Conservation (phyloP, 2,888 invertebrate genomes). For the Chydorus sphaericus region DNA sequence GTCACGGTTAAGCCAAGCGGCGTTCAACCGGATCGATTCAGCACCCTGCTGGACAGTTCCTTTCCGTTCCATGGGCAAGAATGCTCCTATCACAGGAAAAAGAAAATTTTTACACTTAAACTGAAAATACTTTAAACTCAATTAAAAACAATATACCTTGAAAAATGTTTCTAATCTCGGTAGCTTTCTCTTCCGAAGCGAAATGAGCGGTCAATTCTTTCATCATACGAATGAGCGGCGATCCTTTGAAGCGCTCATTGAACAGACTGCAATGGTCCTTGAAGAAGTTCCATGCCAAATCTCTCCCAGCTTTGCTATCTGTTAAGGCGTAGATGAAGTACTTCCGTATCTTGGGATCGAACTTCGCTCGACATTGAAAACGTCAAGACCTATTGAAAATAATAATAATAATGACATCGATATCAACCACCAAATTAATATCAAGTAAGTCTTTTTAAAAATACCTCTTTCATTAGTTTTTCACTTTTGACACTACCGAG, state of each 20-base stretch:
- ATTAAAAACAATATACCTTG: constrained; percentile 20
- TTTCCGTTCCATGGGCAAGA: constrained; percentile 66
- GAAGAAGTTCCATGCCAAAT: constrained; percentile 81
- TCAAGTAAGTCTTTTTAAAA: no score
- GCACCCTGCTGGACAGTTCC: constrained; percentile 78
- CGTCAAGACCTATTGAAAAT: no score
- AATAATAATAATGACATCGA: no score
- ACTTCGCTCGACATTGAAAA: constrained; percentile 56
- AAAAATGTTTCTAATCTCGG: constrained; percentile 78
- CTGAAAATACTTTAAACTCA: no score
- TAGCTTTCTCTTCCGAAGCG: constrained; percentile 60
- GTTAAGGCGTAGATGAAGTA: constrained; percentile 79
- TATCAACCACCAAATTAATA: no score
- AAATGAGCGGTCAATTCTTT: constrained; percentile 83
- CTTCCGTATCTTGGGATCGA: constrained; percentile 75
- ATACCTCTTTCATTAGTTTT: constrained; percentile 47
- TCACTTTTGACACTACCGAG: constrained; percentile 65
- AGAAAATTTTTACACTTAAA: no score
- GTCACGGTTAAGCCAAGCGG: constrained; percentile 73
- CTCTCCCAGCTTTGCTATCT: constrained; percentile 60
- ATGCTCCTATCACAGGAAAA: constrained; percentile 34
- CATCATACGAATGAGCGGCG: constrained; percentile 62
- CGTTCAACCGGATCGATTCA: constrained; percentile 80
- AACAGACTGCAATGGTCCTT: constrained; percentile 66
- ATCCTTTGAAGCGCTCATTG: constrained; percentile 64